These are phyloP conservation scores for Xestia ashworthii DNA, from an alignment of 2,888 invertebrate species.

Conservation along the genomic window DNA sequence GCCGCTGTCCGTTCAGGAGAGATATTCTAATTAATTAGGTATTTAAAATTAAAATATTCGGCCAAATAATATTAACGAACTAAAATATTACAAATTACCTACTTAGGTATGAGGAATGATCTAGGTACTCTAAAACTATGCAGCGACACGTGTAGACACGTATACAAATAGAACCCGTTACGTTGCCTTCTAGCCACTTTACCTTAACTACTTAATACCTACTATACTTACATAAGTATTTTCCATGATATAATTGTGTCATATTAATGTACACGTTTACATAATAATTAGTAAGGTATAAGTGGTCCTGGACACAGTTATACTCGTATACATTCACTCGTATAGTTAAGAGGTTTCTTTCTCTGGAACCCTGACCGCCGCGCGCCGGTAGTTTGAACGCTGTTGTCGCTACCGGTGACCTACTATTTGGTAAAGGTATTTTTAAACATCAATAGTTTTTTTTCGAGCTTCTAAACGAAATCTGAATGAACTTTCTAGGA, in stretches of 20 bases:
- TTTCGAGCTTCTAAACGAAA: too few species aligned
- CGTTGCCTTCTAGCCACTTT: background rate
- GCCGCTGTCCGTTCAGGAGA: background rate
- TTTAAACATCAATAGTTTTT: too few species aligned
- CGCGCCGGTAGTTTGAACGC: background rate
- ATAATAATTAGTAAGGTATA: too few species aligned
- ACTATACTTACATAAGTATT: too few species aligned
- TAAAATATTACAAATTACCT: background rate
- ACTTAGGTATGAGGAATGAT: background rate
- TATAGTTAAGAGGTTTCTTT: background rate
- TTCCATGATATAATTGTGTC: too few species aligned
- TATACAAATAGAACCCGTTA: background rate
- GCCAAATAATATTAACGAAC: background rate
- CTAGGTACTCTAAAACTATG: background rate
- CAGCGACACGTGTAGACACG: background rate
- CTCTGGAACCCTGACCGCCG: background rate
- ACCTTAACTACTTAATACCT: background rate
- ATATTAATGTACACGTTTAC: too few species aligned
- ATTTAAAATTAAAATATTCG: background rate
- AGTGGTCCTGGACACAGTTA: too few species aligned
- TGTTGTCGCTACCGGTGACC: background rate
- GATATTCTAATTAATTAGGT: constrained; percentile 5
- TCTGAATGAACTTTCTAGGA: background rate
- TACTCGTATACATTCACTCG: too few species aligned
- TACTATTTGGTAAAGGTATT: background rate